A percentile compares a stretch with the other conserved stretches of the same genome.
Evolutionary conservation across 2,888 invertebrate genomes (phyloP).

Genomic region (Sylvicola cinctus): DNA sequence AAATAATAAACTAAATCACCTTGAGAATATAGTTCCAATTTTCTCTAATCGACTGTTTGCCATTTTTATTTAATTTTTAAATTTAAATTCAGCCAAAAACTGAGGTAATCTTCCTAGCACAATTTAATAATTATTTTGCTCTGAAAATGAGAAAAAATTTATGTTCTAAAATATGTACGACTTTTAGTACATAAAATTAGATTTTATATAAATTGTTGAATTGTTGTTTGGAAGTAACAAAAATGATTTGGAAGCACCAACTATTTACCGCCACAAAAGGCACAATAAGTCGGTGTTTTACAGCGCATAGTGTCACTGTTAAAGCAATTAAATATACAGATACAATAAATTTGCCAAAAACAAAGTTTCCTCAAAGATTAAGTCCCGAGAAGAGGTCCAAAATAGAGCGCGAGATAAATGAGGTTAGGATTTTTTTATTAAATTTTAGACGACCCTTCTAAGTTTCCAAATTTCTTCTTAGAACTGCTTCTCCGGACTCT

Average conservation of each 20-base stretch:
- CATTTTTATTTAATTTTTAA: conserved; percentile 23
- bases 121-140: too few relatives aligned
- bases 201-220: too few relatives aligned
- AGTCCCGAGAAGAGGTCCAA: conserved; percentile 31
- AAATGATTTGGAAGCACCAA: too few relatives aligned
- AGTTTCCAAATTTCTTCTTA: conserved; percentile 13
- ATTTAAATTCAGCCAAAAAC: too few relatives aligned
- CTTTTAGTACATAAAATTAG: too few relatives aligned
- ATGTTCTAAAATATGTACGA: too few relatives aligned
- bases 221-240: too few relatives aligned
- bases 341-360: conserved; percentile 43
- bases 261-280: too few relatives aligned
- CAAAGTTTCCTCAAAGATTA: conserved; percentile 38
- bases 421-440: conserved; percentile 23
- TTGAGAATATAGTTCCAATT: conserved; percentile 48
- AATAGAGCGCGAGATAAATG: conserved; percentile 32
- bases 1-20: conserved; percentile 30
- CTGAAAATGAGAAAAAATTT: too few relatives aligned
- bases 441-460: conserved; percentile 1
- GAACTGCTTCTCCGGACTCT: conserved; percentile 48
- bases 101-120: too few relatives aligned
- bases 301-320: too few relatives aligned
- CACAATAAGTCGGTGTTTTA: too few relatives aligned
- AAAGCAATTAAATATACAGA: conserved; percentile 27
- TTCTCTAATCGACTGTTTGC: conserved; percentile 49